Evolutionary conservation across 2,113 vertebrate species (phyloP).

Genomic region (Bombycilla garrulus): DNA sequence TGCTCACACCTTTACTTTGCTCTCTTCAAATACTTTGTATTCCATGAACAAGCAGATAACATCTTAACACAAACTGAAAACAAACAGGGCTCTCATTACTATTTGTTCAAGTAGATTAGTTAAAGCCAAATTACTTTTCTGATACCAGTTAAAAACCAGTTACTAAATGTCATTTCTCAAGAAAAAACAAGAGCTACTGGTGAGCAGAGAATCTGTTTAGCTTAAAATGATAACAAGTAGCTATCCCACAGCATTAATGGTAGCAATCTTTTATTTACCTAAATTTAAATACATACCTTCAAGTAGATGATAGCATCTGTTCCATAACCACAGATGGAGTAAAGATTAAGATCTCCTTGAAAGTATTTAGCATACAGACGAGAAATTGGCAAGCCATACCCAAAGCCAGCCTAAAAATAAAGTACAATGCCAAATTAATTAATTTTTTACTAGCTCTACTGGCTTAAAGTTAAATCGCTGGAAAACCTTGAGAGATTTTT

Average conservation of each 20-base stretch:
- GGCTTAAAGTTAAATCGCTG: background rate
- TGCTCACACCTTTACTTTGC: background rate
- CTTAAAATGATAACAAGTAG: background rate
- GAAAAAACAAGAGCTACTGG: background rate
- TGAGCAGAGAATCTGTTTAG: background rate
- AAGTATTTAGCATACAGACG: conserved; percentile 98
- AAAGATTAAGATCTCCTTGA: conserved; percentile 95
- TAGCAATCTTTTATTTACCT: background rate
- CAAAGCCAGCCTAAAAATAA: conserved; percentile 90
- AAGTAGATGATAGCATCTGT: conserved; percentile 95
- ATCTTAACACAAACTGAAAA: background rate
- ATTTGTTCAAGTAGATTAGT: background rate
- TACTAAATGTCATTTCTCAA: background rate
- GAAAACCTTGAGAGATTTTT: background rate
- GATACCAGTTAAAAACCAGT: background rate
- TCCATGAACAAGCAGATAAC: background rate
- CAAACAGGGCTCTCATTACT: background rate
- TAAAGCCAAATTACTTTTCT: background rate
- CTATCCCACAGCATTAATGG: background rate
- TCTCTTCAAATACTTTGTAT: background rate
- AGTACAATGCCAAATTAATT: background rate
- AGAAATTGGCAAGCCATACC: conserved; percentile 96
- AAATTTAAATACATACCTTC: conserved; percentile 79
- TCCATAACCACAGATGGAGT: conserved; percentile 93
- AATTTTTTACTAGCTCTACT: background rate